These are phyloP conservation scores for Bergia puertoricense DNA, from an alignment of 92 coral and sea anemone genomes.

Conservation along the genomic window DNA sequence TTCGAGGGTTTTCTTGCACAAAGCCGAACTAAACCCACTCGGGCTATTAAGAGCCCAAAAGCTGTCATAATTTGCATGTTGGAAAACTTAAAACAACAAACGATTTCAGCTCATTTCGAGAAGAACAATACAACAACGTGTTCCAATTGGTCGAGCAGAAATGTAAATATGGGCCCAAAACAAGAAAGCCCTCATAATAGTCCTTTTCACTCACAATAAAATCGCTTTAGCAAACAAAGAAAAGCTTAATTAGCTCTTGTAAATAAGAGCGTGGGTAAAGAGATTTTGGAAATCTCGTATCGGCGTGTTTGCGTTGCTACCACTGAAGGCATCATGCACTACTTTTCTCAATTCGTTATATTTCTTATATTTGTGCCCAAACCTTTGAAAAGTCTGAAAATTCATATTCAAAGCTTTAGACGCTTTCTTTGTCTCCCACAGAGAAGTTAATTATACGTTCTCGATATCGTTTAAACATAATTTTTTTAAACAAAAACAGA, in stretches of 20 bases:
- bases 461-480: neutral
- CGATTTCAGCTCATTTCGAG: neutral
- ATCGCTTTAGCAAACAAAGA: conserved; percentile 17
- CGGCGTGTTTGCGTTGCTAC: neutral
- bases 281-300: neutral
- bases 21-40: neutral
- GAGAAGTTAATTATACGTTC: neutral
- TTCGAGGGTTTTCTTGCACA: neutral
- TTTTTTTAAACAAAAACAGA: neutral
- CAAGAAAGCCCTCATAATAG: neutral
- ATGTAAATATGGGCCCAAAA: conserved; percentile 2
- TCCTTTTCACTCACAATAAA: conserved; percentile 26
- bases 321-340: neutral
- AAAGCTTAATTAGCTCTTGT: conserved; percentile 5
- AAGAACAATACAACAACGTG: conserved; percentile 8
- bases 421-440: conserved; percentile 7
- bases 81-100: conserved; percentile 3
- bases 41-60: conserved; percentile 5
- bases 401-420: neutral
- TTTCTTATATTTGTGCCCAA: neutral
- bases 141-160: conserved; percentile 9
- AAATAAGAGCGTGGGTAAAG: neutral
- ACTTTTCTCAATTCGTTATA: neutral
- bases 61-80: conserved; percentile 23
- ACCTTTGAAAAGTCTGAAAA: neutral